A percentile compares a stretch with the other conserved stretches of the same genome.
Conservation (phyloP, 2,888 invertebrate genomes). For the Caradrina kadenii region DNA sequence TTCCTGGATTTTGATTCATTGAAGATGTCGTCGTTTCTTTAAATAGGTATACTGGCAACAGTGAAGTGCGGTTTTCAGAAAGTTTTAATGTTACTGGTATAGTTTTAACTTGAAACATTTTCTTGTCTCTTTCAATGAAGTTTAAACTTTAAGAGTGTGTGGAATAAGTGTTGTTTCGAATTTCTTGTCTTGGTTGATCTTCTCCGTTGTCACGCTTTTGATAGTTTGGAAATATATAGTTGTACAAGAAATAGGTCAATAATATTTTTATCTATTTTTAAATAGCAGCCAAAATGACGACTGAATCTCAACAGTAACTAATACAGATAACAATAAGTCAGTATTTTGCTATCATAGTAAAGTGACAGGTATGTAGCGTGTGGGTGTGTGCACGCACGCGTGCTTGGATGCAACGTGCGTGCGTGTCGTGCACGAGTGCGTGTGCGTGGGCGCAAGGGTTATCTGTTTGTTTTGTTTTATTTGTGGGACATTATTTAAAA, state of each 20-base stretch:
- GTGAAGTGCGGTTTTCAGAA: not conserved
- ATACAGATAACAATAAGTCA: not conserved
- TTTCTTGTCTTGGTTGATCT: too few relatives aligned
- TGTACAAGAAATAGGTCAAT: too few relatives aligned
- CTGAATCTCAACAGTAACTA: not conserved
- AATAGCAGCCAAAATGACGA: not conserved
- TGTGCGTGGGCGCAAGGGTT: not conserved
- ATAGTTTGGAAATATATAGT: too few relatives aligned
- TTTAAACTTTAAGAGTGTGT: too few relatives aligned
- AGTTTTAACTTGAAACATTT: too few relatives aligned
- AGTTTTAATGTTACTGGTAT: too few relatives aligned
- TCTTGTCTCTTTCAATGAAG: too few relatives aligned
- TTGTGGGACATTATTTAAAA: not conserved
- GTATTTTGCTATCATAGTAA: not conserved
- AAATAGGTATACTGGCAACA: not conserved
- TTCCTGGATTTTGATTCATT: conserved; percentile 5
- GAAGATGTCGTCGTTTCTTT: not conserved
- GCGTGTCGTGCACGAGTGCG: conserved; percentile 27
- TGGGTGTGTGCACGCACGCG: conserved; percentile 16
- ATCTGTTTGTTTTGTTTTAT: conserved; percentile 11
- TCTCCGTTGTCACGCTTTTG: too few relatives aligned
- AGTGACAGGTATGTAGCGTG: conserved; percentile 6
- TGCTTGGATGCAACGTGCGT: conserved; percentile 11
- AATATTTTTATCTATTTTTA: too few relatives aligned
- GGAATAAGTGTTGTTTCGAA: too few relatives aligned